These are phyloP conservation scores for Corydoras maculifer DNA, from an alignment of 2,113 vertebrate species.

Conservation along the genomic window DNA sequence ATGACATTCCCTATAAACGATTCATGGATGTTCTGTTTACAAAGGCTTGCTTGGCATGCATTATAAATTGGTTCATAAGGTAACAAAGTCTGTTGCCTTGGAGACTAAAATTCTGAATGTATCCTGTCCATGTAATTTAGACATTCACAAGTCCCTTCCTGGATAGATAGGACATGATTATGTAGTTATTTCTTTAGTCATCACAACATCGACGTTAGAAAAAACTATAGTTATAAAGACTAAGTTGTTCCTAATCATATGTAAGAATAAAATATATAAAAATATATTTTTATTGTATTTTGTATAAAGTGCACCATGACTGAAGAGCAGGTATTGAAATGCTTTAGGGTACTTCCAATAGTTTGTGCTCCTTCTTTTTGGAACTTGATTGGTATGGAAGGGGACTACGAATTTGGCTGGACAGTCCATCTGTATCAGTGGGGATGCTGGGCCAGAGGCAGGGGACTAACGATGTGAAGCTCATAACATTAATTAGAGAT, in stretches of 20 bases:
- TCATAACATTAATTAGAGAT: constrained; percentile 77
- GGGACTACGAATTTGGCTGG: constrained; percentile 1
- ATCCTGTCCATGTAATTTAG: constrained; percentile 25
- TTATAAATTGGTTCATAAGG: constrained; percentile 37
- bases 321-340: too few species aligned
- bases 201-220: neutral
- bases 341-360: too few species aligned
- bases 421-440: constrained; percentile 45
- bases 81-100: constrained; percentile 31
- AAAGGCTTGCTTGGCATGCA: constrained; percentile 35
- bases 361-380: constrained; percentile 20
- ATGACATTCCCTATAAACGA: constrained; percentile 27
- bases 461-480: constrained; percentile 64
- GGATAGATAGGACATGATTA: neutral
- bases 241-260: neutral
- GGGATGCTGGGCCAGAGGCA: constrained; percentile 68
- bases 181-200: neutral
- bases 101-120: constrained; percentile 18
- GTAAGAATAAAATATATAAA: neutral
- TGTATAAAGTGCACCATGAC: too few species aligned
- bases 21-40: constrained; percentile 35
- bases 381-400: constrained; percentile 44
- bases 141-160: constrained; percentile 15
- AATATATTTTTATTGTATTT: neutral
- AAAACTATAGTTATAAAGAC: too few species aligned